Base-by-base conservation (phyloP, 1,140 invertebrate genomes). In the Cyclargus thomasi region DNA sequence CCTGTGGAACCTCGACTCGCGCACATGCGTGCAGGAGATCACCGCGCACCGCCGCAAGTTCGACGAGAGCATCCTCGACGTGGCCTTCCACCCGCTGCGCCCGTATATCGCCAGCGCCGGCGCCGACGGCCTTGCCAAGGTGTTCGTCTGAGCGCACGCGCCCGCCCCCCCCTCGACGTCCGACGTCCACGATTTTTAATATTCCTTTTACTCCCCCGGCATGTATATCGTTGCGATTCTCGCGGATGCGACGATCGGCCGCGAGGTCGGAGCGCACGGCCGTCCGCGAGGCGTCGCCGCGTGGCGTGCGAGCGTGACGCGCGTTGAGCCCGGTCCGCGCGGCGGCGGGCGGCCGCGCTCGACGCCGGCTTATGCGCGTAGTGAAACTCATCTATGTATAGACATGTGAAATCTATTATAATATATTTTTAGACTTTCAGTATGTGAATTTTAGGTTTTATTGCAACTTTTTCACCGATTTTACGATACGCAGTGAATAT, bases 41-140 rank as follows among this genome's bases (percentile, higher is more conserved):
- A 99, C 99, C 55, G 98, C 98, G 72, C 99, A 99, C 92, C 94
- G 98, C 72, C 99, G 99, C 91, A 99, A 99, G 92, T 99, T 99
- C 92, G 98, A 99, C 90, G 98, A 99, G 92, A 97, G 97, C 83
- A 99, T 99, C 91, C 95, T 99, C 83, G 97, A 99, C 90, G 99
- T 99, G 70, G 98, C 98, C 81, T 99, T 99, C 93, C 99, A 99
- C 93, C 98, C 99, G 78, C 95, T 97, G 74, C 97, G 97, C 91
- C 97, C 98, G 69, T 99, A 97, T 90, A 99, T 99, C 84, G 99
- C 98, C 69, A 99, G 97, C 92, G 98, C 97, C 72, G 99, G 99
- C 73, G 98, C 99, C 70, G 99, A 99, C 92, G 97, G 96, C 70
- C 93, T 99, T 77, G 98, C 98, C 82, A 99, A 99, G 93, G 98